Percentiles rank a stretch among this genome's conserved stretches.
These are phyloP conservation scores for Athalia cordata DNA, from an alignment of 2,888 invertebrate genomes.

Conservation along the genomic window DNA sequence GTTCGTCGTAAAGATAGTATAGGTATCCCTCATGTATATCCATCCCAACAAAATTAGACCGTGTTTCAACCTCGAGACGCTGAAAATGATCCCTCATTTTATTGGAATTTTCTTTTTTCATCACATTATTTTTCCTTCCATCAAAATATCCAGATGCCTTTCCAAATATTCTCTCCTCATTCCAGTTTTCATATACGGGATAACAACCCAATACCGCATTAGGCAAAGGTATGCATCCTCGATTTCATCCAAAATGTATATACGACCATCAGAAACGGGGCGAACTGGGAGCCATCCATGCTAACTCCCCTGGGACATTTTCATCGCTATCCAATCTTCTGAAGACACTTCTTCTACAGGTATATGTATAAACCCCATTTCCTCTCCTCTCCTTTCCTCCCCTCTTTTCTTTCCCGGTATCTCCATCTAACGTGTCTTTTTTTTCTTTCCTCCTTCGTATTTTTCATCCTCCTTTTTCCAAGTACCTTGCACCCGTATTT, in stretches of 20 bases:
- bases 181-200: neutral
- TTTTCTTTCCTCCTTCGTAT: neutral
- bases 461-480: neutral
- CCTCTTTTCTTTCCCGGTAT: neutral
- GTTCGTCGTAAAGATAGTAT: neutral
- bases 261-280: neutral
- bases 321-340: conserved; percentile 65
- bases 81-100: too few species aligned
- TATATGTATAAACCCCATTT: conserved; percentile 49
- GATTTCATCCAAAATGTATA: neutral
- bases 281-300: neutral
- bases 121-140: neutral
- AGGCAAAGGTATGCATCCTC: neutral
- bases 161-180: neutral
- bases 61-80: too few species aligned
- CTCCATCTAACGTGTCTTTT: neutral
- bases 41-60: too few species aligned
- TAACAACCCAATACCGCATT: conserved; percentile 6
- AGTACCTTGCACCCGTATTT: neutral
- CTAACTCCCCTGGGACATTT: conserved; percentile 60
- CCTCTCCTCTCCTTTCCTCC: conserved; percentile 32
- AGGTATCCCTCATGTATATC: neutral
- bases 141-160: neutral
- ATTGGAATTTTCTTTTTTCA: neutral
- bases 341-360: neutral